These are phyloP conservation scores for Diploptera punctata DNA, from an alignment of 2,888 invertebrate genomes.

Conservation along the genomic window DNA sequence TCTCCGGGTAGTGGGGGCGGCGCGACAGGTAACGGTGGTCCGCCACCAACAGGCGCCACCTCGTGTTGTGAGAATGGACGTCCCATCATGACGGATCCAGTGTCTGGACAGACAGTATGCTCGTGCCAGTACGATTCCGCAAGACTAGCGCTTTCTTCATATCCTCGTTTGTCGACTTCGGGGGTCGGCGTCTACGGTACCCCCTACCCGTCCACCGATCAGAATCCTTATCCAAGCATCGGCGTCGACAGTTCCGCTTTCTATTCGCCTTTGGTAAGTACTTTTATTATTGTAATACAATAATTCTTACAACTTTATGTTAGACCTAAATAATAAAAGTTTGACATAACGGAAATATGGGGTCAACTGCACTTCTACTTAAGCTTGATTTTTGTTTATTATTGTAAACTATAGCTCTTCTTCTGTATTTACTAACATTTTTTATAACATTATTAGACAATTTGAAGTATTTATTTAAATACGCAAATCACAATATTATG, in stretches of 20 bases:
- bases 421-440: too few relatives aligned
- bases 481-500: too few relatives aligned
- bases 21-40: conserved; percentile 55
- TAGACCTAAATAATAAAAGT: too few relatives aligned
- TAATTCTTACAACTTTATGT: too few relatives aligned
- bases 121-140: conserved; percentile 94
- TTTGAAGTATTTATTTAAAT: too few relatives aligned
- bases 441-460: too few relatives aligned
- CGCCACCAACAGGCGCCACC: conserved; percentile 50
- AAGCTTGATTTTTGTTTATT: too few relatives aligned
- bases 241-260: conserved; percentile 94
- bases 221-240: conserved; percentile 92
- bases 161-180: conserved; percentile 76
- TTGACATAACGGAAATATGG: too few relatives aligned
- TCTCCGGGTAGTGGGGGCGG: conserved; percentile 55
- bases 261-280: conserved; percentile 93
- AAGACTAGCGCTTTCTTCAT: conserved; percentile 80
- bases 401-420: too few relatives aligned
- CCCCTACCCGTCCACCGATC: conserved; percentile 89
- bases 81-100: conserved; percentile 91
- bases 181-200: conserved; percentile 84
- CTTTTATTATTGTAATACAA: not conserved
- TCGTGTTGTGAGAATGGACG: conserved; percentile 91
- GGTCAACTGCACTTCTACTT: too few relatives aligned
- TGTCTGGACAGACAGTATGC: conserved; percentile 91